Conservation (phyloP, 2,113 vertebrate genomes). For the Furnarius figulus region DNA sequence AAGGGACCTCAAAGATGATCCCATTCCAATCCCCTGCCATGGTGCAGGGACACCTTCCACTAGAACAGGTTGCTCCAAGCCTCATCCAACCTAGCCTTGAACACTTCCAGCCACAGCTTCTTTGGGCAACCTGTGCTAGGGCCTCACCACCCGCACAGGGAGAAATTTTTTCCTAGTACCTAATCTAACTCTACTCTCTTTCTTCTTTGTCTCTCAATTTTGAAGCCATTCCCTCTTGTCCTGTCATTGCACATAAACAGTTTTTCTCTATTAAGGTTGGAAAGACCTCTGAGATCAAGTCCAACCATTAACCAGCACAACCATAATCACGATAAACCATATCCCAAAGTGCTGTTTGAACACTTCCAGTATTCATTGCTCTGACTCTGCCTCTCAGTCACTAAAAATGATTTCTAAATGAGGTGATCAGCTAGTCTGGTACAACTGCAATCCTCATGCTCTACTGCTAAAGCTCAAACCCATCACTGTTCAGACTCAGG, state of each 20-base stretch:
- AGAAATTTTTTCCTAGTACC: not conserved
- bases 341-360: not conserved
- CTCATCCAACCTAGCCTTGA: not conserved
- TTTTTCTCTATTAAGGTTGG: not conserved
- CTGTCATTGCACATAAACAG: not conserved
- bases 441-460: not conserved
- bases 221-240: not conserved
- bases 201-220: not conserved
- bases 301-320: not conserved
- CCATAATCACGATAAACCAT: not conserved
- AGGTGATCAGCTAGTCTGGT: not conserved
- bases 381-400: not conserved
- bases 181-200: not conserved
- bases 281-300: not conserved
- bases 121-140: not conserved
- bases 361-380: not conserved
- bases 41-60: not conserved
- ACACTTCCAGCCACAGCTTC: not conserved
- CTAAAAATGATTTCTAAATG: not conserved
- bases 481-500: not conserved
- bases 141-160: rapidly evolving
- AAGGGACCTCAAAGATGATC: not conserved
- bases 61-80: rapidly evolving
- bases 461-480: not conserved
- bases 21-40: not conserved